A percentile compares a stretch with the other conserved stretches of the same genome.
These are phyloP conservation scores for Zosterops borbonicus DNA, from an alignment of 2,113 vertebrate species.

Conservation along the genomic window DNA sequence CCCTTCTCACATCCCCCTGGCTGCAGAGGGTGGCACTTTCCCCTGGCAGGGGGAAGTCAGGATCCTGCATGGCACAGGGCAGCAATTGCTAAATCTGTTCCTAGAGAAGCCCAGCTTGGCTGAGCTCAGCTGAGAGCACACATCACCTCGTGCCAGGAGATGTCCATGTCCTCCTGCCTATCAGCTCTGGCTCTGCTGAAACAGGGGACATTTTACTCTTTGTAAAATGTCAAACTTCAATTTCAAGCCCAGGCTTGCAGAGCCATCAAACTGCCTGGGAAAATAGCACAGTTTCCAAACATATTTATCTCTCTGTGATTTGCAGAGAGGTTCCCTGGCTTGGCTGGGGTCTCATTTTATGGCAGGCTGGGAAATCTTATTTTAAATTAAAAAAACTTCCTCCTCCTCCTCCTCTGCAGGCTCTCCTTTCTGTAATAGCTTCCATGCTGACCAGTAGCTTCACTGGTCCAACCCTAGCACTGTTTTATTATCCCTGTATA, in stretches of 20 bases:
- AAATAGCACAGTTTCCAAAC: background rate
- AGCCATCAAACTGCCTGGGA: background rate
- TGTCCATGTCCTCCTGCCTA: background rate
- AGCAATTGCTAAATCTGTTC: background rate
- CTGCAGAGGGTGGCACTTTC: background rate
- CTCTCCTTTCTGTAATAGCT: background rate
- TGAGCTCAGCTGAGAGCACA: background rate
- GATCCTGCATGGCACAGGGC: background rate
- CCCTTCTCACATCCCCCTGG: background rate
- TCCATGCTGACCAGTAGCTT: background rate
- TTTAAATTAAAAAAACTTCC: background rate
- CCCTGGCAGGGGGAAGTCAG: background rate
- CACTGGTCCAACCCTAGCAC: background rate
- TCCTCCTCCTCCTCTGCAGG: background rate
- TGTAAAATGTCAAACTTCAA: background rate
- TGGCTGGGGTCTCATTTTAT: background rate
- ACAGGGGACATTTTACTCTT: background rate
- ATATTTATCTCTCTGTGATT: background rate
- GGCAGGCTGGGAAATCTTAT: background rate
- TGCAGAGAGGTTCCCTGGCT: background rate
- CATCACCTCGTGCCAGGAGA: accelerated
- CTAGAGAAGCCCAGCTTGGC: background rate
- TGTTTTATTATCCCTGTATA: background rate
- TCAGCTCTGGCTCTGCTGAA: background rate
- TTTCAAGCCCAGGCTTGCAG: background rate